phyloP scores from a whole-genome alignment of 2,797 vertebrate genomes.

The Microchirus variegatus region DNA sequence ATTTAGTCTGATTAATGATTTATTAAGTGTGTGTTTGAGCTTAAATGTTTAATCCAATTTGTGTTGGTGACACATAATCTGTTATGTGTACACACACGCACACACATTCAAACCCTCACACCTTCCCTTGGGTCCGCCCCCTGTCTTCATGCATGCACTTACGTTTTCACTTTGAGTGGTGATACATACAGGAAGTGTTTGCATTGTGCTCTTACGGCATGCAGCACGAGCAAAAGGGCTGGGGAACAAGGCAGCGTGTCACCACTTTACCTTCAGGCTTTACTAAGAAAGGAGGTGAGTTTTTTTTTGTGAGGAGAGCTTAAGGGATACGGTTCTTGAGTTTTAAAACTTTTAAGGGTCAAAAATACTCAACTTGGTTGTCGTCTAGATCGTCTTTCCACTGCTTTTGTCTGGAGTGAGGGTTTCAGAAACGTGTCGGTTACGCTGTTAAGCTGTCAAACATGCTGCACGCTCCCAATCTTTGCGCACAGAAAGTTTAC shows the following conservation, averaged over 20 bases:
- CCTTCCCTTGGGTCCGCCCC: constrained; percentile 68
- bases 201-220: constrained; percentile 63
- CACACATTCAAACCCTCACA: constrained; percentile 13
- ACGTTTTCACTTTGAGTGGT: constrained; percentile 79
- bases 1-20: constrained; percentile 31
- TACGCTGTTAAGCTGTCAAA: neutral
- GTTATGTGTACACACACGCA: constrained; percentile 22
- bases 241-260: constrained; percentile 43
- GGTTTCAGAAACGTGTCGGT: neutral
- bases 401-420: neutral
- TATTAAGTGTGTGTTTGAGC: constrained; percentile 8
- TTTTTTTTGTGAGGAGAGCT: neutral
- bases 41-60: constrained; percentile 13
- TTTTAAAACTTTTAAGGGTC: constrained; percentile 8
- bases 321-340: constrained; percentile 11
- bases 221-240: constrained; percentile 46
- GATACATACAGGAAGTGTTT: constrained; percentile 73
- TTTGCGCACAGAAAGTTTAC: neutral
- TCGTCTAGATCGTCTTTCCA: neutral
- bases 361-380: neutral
- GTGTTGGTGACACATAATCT: constrained; percentile 51
- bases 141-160: constrained; percentile 67
- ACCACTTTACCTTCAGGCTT: constrained; percentile 28
- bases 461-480: constrained; percentile 26
- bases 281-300: neutral